Conservation (phyloP, 1,140 invertebrate species). For the Diachasma alloeum region DNA sequence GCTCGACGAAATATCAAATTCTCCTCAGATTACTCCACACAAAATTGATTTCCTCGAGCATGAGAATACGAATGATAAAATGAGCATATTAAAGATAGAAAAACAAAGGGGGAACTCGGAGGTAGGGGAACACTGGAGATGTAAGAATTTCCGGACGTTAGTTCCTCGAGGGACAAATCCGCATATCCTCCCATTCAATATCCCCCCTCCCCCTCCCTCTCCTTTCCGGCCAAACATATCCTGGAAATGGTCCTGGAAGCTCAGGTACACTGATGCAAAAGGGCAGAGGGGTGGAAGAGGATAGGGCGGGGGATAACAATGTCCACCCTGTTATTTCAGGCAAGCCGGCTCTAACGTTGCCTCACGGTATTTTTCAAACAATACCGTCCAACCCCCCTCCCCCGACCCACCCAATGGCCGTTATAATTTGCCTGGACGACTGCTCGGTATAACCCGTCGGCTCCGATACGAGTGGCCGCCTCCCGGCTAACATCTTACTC, state of each 20-base stretch:
- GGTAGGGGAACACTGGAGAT: background rate
- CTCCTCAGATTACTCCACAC: too few relatives aligned
- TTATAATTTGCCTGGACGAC: constrained; percentile 31
- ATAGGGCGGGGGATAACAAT: constrained; percentile 1
- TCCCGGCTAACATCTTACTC: background rate
- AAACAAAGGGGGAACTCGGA: background rate
- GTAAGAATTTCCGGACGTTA: constrained; percentile 21
- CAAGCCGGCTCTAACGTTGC: constrained; percentile 8
- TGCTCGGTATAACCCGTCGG: constrained; percentile 24
- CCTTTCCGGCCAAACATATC: background rate
- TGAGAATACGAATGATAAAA: background rate
- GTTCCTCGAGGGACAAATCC: background rate
- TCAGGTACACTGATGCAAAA: background rate
- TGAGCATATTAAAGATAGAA: background rate
- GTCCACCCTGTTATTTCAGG: constrained; percentile 9
- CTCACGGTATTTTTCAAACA: constrained; percentile 30
- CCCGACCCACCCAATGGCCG: background rate
- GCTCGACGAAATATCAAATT: too few relatives aligned
- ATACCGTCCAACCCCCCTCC: background rate
- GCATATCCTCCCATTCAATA: background rate
- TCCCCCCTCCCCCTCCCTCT: background rate
- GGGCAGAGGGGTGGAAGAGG: background rate
- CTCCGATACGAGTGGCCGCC: constrained; percentile 8
- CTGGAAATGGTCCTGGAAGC: background rate
- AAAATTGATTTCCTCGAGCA: too few relatives aligned